Base-by-base conservation (phyloP, 2,888 invertebrate genomes). In the Scaptomyza reducta region DNA sequence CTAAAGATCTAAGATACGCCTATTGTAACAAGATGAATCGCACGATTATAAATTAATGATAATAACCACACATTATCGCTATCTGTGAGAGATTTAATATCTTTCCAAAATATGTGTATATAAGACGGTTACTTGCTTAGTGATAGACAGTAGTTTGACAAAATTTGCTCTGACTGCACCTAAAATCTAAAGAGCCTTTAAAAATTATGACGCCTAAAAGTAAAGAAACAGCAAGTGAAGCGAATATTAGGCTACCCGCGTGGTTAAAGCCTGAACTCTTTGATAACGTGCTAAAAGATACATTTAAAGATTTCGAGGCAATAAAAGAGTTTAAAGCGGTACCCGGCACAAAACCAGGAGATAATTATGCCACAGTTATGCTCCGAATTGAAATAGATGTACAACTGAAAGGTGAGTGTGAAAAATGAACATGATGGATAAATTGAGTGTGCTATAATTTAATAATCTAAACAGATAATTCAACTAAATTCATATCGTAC, bases 331-430 rank as follows among this genome's bases (percentile, higher is more conserved):
- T 90, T 49, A 79, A 70, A 10, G 74, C 73, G 0, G 58, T 44
- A 10, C 74, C 78, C 3, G 89, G 87, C 2, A 74, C 81, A 16
- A 70, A 67, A 6, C 73, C 83, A 0, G 90, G 89, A 2, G 90
- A 90, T 55, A 90, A 90, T 58, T 90, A 87, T 66, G 77, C 84
- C 10, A 89, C 90, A 0, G 38, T 87, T 4, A 87, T 90, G 86
- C 49, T 88, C 3, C 76, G 90, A 13, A 45, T 88, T 9, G 64
- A 73, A 31, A 60, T 90, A 4, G 84, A 83, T 6, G 49, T 90
- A 1, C 73, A 88, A 33, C 56, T 90, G 2, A 62, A 60, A 40
- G 80, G 89, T 88, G 14, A 40, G 85, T 5, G 42, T 90, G 18
- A n/a, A 3, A 40, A 2, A 47, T 22, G 22, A 2, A 9, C 54